phyloP scores from a whole-genome alignment of 2,797 vertebrate genomes.

The Acanthurus leucopareius region DNA sequence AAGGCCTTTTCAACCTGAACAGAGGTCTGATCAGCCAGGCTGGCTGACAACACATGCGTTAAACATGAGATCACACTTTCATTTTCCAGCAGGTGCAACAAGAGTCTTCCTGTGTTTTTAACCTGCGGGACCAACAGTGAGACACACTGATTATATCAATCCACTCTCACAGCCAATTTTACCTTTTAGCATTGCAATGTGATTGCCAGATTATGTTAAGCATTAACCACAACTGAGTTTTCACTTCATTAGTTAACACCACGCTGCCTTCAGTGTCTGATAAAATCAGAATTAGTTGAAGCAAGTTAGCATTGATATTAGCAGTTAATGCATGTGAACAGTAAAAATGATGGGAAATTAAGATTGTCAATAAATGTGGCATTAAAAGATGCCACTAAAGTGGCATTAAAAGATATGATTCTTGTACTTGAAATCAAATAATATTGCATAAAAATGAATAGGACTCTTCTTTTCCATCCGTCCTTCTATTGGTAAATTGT shows the following conservation, averaged over 20 bases:
- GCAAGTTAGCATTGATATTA: background rate
- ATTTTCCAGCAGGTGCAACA: slow-evolving; percentile 23
- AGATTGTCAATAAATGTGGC: background rate
- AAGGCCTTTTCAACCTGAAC: background rate
- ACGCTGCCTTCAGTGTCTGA: slow-evolving; percentile 20
- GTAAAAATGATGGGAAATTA: slow-evolving; percentile 11
- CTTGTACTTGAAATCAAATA: background rate
- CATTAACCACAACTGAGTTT: slow-evolving; percentile 42
- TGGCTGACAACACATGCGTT: slow-evolving; percentile 4
- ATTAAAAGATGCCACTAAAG: background rate
- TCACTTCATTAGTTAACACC: slow-evolving; percentile 44
- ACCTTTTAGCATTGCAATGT: slow-evolving; percentile 32
- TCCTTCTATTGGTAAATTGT: background rate
- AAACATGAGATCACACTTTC: slow-evolving; percentile 14
- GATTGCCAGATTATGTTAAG: slow-evolving; percentile 45
- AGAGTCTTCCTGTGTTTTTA: background rate
- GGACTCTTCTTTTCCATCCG: background rate
- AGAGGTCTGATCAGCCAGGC: slow-evolving; percentile 2
- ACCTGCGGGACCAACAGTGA: background rate
- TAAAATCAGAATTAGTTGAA: slow-evolving; percentile 42
- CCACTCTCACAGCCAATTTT: slow-evolving; percentile 44
- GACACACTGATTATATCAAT: slow-evolving; percentile 22
- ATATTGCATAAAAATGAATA: background rate
- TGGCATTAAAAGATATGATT: background rate
- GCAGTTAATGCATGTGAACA: slow-evolving; percentile 8